Evolutionary conservation across 2,888 invertebrate genomes (phyloP).

Genomic region (Acrocyrtus sp.): DNA sequence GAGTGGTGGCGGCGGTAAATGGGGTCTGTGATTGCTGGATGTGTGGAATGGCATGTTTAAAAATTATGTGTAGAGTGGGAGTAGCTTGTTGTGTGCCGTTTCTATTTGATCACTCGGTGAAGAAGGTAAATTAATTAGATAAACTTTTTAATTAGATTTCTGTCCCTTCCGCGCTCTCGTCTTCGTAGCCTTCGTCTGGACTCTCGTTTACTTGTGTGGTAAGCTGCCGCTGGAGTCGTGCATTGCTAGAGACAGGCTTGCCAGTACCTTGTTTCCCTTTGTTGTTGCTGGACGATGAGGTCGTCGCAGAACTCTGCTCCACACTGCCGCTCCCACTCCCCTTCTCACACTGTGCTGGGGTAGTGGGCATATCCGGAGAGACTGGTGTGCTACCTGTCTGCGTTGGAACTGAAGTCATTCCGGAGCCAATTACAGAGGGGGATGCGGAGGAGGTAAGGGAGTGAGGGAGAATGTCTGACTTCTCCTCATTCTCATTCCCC

Average conservation of each 20-base stretch:
- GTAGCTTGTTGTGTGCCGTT: slow-evolving; percentile 5
- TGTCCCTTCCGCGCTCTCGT: slow-evolving; percentile 75
- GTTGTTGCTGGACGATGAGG: slow-evolving; percentile 26
- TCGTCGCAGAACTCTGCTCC: not conserved
- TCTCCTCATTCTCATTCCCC: slow-evolving; percentile 52
- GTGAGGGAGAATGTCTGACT: slow-evolving; percentile 18
- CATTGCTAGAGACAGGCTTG: slow-evolving; percentile 35
- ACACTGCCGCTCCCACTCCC: not conserved
- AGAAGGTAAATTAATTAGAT: slow-evolving; percentile 47
- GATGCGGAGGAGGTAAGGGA: slow-evolving; percentile 17
- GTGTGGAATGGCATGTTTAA: no score
- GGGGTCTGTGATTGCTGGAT: no score
- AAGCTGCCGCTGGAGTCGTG: slow-evolving; percentile 60
- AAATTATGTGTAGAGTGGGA: no score
- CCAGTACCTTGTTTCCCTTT: slow-evolving; percentile 36
- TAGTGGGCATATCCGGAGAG: slow-evolving; percentile 53
- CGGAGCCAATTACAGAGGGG: slow-evolving; percentile 63
- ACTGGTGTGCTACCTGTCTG: slow-evolving; percentile 36
- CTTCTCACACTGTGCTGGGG: not conserved
- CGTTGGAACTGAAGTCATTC: slow-evolving; percentile 51
- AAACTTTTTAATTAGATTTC: slow-evolving; percentile 71
- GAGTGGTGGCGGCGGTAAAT: no score
- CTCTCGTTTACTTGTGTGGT: slow-evolving; percentile 71
- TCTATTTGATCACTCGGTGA: slow-evolving; percentile 31
- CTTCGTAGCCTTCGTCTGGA: slow-evolving; percentile 89